A percentile compares a stretch with the other conserved stretches of the same genome.
Evolutionary conservation across 2,113 vertebrate genomes (phyloP).

Genomic region (Pluvialis apricaria): DNA sequence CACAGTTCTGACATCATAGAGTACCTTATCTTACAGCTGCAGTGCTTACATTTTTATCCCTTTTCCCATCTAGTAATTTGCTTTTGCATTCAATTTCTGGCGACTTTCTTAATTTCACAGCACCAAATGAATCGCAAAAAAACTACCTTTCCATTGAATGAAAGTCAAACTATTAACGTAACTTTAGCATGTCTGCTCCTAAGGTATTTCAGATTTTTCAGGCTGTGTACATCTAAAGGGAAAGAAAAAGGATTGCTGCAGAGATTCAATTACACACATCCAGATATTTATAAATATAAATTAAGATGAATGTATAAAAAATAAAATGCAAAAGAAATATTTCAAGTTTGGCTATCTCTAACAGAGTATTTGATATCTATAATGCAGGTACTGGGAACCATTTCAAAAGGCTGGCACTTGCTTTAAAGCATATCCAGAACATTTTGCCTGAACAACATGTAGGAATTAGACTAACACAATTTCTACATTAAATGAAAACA

Average conservation of each 20-base stretch:
- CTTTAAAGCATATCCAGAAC: neutral
- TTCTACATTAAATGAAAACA: neutral
- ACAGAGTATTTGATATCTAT: neutral
- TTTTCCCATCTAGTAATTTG: conserved; percentile 34
- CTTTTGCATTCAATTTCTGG: conserved; percentile 24
- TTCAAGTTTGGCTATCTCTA: neutral
- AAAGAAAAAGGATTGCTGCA: neutral
- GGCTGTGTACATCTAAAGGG: neutral
- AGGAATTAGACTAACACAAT: neutral
- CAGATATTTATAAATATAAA: conserved; percentile 42
- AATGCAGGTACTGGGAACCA: neutral
- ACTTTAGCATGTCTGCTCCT: neutral
- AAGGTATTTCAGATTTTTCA: neutral
- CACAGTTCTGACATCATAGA: neutral
- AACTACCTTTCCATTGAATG: neutral
- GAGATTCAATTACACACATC: neutral
- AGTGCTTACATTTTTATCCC: conserved; percentile 28
- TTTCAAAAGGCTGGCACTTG: neutral
- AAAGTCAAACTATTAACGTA: neutral
- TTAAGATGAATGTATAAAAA: neutral
- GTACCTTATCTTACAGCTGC: neutral
- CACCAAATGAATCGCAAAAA: neutral
- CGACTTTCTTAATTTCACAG: conserved; percentile 24
- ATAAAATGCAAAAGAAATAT: neutral
- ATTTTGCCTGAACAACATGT: neutral